Base-by-base conservation (phyloP, 2,113 vertebrate species). In the Sylvilagus bachmani region DNA sequence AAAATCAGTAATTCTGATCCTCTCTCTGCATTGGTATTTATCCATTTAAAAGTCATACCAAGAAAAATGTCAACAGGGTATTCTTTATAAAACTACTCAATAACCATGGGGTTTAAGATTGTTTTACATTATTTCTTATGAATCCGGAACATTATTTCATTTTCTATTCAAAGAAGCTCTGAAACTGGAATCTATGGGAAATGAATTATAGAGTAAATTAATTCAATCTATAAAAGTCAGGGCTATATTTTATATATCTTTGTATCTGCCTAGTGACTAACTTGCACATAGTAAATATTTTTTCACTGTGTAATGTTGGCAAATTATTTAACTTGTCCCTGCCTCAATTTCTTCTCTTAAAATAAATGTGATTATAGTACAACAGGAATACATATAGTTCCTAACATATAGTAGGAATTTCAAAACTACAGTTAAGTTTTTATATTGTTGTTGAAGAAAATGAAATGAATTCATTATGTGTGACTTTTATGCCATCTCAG, bases 311-410 rank as follows among this genome's bases (percentile, higher is more conserved):
- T 70, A 70, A 71, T 38, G 11, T 36, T 91, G 14, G 58, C 5
- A 94, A 87, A 67, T 73, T 66, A 88, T 31, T 51, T 91, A 58
- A 1, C 31, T 87, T 86, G 3, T 73, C 33, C 79, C 5, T 61
- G 25, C 8, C 10, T 92, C 27, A 66, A 7, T 62, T 91, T 84
- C 27, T 86, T 21, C 49, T 83, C 33, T 92, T 67, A 89, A 58
- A 80, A 92, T 79, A 31, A 38, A 58, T 78, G 71, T 73, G 38
- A n/a, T 38, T 78, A 91, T 24, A 85, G 70, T 69, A 89, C 44
- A 44, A 90, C 90, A 31, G 67, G 49, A 84, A 90, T 6, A 86
- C 1, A 71, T 19, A 70, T 3, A 17, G 13, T 58, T 4, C 2
- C 19, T 36, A 71, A 75, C 31, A 84, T 62, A 70, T 66, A 71